phyloP scores from a whole-genome alignment of 2,113 vertebrate species.

The Lophura nycthemera region DNA sequence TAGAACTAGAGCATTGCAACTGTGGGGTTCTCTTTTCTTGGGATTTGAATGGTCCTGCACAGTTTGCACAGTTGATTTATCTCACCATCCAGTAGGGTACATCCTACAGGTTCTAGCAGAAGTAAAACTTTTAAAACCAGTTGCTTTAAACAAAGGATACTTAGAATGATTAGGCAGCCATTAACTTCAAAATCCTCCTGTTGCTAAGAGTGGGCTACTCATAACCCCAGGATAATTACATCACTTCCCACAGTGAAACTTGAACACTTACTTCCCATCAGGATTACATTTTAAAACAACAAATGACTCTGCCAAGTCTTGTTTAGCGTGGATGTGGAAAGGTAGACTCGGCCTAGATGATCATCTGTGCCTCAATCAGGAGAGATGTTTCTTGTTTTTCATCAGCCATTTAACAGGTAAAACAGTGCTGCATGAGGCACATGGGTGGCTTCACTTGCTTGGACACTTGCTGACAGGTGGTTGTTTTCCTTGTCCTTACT shows the following conservation, averaged over 20 bases:
- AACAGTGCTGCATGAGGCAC: background rate
- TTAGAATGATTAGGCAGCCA: background rate
- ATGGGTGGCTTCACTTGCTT: background rate
- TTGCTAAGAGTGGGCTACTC: background rate
- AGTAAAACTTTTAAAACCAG: background rate
- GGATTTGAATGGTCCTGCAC: background rate
- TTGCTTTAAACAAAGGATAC: background rate
- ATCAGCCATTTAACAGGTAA: background rate
- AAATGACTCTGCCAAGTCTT: background rate
- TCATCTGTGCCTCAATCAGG: background rate
- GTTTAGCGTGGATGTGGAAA: background rate
- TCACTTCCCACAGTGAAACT: background rate
- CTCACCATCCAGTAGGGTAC: background rate
- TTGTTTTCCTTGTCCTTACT: background rate
- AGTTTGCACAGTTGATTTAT: background rate
- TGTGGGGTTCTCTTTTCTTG: accelerated
- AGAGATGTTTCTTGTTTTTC: background rate
- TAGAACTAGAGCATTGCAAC: background rate
- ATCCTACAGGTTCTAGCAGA: background rate
- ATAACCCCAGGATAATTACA: background rate
- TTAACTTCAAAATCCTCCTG: background rate
- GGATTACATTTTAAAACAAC: background rate
- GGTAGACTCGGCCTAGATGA: background rate
- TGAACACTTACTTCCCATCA: background rate
- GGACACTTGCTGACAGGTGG: background rate